Evolutionary conservation across 2,888 invertebrate genomes (phyloP).

Genomic region (Dolichomitus sp.): DNA sequence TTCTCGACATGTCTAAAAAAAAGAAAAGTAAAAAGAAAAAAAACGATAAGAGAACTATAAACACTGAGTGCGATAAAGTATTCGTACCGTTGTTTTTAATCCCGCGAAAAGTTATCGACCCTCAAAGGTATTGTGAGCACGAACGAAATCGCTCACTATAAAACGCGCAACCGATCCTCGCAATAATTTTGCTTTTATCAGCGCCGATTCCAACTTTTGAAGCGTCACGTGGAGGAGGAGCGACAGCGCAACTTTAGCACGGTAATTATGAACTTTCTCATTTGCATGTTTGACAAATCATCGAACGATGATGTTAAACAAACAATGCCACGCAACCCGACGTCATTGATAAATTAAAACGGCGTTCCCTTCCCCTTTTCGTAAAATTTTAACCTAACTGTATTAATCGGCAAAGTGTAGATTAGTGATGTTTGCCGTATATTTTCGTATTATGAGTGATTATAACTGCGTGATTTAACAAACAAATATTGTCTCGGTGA

Average conservation of each 20-base stretch:
- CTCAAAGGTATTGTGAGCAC: not conserved
- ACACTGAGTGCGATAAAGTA: constrained; percentile 3
- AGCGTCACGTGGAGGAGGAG: constrained; percentile 61
- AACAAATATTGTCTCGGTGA: not conserved
- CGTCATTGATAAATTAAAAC: not conserved
- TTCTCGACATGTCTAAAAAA: not conserved
- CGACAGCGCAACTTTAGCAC: constrained; percentile 35
- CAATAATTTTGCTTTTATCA: constrained; percentile 1
- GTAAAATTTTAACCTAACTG: not conserved
- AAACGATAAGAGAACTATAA: constrained; percentile 1
- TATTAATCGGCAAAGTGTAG: not conserved
- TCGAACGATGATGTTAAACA: constrained; percentile 5
- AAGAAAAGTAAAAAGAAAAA: not conserved
- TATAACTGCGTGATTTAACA: constrained; percentile 5
- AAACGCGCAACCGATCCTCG: constrained; percentile 9
- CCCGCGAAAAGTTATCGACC: constrained; percentile 32
- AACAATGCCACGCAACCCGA: not conserved
- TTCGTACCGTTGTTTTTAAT: constrained; percentile 26
- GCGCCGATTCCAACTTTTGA: constrained; percentile 34
- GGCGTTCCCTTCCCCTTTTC: not conserved
- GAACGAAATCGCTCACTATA: constrained; percentile 17
- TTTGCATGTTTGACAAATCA: constrained; percentile 16
- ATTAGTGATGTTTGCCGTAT: not conserved
- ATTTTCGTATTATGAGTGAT: not conserved
- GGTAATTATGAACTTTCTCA: constrained; percentile 21